Base-by-base conservation (phyloP, 2,888 invertebrate species). In the Anoncus sp. region DNA sequence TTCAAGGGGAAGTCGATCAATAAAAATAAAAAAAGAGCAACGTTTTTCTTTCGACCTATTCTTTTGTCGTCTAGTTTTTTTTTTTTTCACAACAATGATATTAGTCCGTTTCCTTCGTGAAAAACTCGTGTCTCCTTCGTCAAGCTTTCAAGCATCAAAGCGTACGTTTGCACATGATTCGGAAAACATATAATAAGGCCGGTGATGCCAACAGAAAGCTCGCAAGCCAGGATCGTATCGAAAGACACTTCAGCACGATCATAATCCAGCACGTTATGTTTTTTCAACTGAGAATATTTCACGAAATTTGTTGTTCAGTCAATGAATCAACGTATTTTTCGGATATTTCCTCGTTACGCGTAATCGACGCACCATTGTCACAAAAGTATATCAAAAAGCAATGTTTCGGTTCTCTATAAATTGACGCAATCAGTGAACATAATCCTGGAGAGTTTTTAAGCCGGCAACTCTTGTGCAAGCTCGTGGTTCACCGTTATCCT, bases 351-450 rank as follows among this genome's bases (percentile, higher is more conserved):
- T 0, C 27, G 10, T 16, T n/a, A n/a, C 7, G 18, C 57, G 38
- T 24, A 43, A 10, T 45, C 45, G 27, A 9, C 27, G 45, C 60
- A 27, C 18, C 24, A 27, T 62, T 27, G 45, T 62, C 60, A 45
- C 35, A 14, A 4, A 35, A 18, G 1, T 35, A 9, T 4, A 12
- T 38, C 38, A 7, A 4, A 31, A 2, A 31, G 4, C 18, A 27
- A 16, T 18, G 3, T 27, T 38, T 20, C 12, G 10, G 14, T 38
- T 57, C 38, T 38, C 14, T 20, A 18, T 10, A 18, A 55, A 31
- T 12, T 18, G 0, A 12, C 35, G 12, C 18, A 22, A 20, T 20
- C 12, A 14, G 38, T 14, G 1, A 10, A 57, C 35, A 38, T 10
- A 38, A 38, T 18, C 35, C 20, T 1, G 31, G 10, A 31, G 51